These are phyloP conservation scores for Thalassarche chlororhynchos DNA, from an alignment of 2,113 vertebrate genomes.

Conservation along the genomic window DNA sequence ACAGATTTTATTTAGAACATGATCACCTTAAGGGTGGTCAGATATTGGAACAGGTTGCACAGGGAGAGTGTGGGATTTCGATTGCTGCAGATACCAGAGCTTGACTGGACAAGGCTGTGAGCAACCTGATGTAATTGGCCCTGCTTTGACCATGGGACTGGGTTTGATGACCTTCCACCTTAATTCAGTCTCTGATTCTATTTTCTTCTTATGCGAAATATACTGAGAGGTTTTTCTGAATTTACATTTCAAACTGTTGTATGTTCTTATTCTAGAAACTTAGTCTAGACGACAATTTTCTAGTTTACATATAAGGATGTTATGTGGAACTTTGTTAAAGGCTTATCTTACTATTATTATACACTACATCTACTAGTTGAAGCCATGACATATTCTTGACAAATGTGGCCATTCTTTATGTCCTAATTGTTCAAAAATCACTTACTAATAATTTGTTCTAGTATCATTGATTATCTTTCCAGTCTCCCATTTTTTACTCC, in stretches of 20 bases:
- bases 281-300: neutral
- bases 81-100: neutral
- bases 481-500: neutral
- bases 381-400: neutral
- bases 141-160: neutral
- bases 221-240: neutral
- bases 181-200: neutral
- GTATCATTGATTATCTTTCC: neutral
- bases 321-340: neutral
- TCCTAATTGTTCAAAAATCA: neutral
- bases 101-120: neutral
- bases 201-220: neutral
- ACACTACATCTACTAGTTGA: neutral
- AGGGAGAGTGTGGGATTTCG: neutral
- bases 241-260: neutral
- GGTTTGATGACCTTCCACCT: neutral
- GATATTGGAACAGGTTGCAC: neutral
- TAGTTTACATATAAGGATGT: neutral
- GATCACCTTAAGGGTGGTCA: neutral
- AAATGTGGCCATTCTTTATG: neutral
- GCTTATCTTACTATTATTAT: neutral
- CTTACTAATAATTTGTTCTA: neutral
- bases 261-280: neutral
- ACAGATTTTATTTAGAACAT: neutral
- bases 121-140: neutral